Conservation (phyloP, 2,113 vertebrate genomes). For the Trogon surrucura region DNA sequence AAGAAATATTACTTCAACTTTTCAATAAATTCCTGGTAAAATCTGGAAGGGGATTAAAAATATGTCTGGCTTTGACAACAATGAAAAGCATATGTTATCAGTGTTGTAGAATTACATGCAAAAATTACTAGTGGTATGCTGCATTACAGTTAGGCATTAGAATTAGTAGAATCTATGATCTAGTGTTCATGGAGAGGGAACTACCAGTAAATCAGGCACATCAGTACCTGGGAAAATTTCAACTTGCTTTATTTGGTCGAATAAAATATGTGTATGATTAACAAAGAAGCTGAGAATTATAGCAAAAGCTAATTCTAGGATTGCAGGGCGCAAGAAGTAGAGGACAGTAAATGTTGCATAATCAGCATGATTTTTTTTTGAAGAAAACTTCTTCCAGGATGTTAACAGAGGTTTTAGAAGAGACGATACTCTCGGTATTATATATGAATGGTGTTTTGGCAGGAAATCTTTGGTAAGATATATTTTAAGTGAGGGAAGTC, state of each 20-base stretch:
- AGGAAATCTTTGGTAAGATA: not conserved
- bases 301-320: not conserved
- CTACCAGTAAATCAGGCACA: not conserved
- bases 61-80: not conserved
- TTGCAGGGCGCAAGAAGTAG: not conserved
- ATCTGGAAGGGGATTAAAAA: not conserved
- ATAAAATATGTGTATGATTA: not conserved
- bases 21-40: not conserved
- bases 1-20: not conserved
- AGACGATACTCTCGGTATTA: not conserved
- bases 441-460: not conserved
- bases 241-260: not conserved
- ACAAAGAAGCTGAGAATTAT: not conserved
- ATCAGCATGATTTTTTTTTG: not conserved
- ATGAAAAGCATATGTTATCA: not conserved
- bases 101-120: not conserved
- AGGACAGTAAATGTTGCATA: not conserved
- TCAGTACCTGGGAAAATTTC: not conserved
- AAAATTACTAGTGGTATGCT: not conserved
- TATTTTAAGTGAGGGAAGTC: constrained; percentile 1
- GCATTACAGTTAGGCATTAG: not conserved
- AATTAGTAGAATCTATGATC: not conserved
- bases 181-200: not conserved
- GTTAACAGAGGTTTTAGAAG: not conserved
- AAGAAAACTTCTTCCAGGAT: not conserved